phyloP scores from a whole-genome alignment of 2,888 invertebrate genomes.

The Conops quadrifasciatus region DNA sequence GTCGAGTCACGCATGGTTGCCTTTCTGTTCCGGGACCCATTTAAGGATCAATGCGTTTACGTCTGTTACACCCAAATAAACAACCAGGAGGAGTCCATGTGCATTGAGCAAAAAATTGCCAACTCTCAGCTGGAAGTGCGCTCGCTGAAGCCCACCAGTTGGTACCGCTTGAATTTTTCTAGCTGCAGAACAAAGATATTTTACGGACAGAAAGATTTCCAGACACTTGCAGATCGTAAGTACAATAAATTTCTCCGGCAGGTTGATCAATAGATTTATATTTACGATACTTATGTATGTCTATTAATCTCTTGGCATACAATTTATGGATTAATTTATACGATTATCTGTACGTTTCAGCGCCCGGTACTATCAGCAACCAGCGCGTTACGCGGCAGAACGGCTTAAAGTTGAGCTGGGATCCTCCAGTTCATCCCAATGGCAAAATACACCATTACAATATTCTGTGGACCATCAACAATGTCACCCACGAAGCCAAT shows the following conservation, averaged over 20 bases:
- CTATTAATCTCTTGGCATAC: neutral
- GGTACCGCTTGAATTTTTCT: conserved; percentile 57
- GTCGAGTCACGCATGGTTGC: conserved; percentile 60
- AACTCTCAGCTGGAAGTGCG: conserved; percentile 55
- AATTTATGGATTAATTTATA: neutral
- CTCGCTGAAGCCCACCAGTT: conserved; percentile 53
- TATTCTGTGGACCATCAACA: conserved; percentile 60
- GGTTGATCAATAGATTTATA: no score
- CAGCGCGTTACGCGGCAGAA: conserved; percentile 57
- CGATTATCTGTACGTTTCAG: conserved; percentile 44
- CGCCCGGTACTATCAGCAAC: conserved; percentile 63
- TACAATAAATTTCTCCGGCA: neutral
- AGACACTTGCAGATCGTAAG: conserved; percentile 63
- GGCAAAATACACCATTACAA: conserved; percentile 62
- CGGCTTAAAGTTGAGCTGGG: conserved; percentile 62
- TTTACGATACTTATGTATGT: neutral
- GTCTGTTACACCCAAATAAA: conserved; percentile 55
- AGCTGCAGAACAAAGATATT: conserved; percentile 57
- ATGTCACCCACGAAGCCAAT: conserved; percentile 60
- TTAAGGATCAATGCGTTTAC: conserved; percentile 58
- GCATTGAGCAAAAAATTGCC: conserved; percentile 52
- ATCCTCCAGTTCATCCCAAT: conserved; percentile 61
- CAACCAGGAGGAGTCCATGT: conserved; percentile 54
- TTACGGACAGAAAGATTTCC: conserved; percentile 59
- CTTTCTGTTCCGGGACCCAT: conserved; percentile 56